Base-by-base conservation (phyloP, 2,888 invertebrate species). In the Macaria liturata region DNA sequence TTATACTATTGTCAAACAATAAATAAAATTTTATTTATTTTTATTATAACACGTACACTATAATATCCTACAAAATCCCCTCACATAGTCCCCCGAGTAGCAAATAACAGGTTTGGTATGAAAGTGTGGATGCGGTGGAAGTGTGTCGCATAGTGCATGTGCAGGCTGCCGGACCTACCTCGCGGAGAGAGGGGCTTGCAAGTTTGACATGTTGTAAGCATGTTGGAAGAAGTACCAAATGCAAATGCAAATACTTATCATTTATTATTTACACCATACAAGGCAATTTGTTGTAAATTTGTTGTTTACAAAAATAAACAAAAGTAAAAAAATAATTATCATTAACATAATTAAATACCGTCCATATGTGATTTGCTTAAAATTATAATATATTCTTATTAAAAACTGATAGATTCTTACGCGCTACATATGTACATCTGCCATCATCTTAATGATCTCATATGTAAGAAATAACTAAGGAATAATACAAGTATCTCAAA, bases 71-170 rank as follows among this genome's bases (percentile, higher is more conserved):
- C 20, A 20, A 20, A 20, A 37, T 37, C 34, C 34, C 3, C 7
- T 37, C 7, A 37, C 34, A 37, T 6, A 3, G 34, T 37, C 4
- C 34, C 1, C 34, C 34, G 42, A 32, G 62, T 64, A 67, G 66
- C 65, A 69, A 69, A 74, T 72, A 81, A 80, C 81, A 70, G 81
- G 81, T 81, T 81, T 77, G 64, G 62, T 68, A 73, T 72, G 76
- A 74, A 79, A 78, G 78, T 76, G 76, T 75, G 71, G 76, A 74
- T 8, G 71, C 64, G 49, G 67, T 59, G 61, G 64, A 77, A 75
- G 73, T 78, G 73, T 79, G 80, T 78, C 81, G 78, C 75, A 61
- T 64, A 46, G 71, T 67, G 70, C 71, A 66, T 65, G 71, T 65
- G 68, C 69, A 51, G 48, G 32, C 54, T 44, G 69, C 66, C 70